Evolutionary conservation across 23 tunicate genomes (phyloP).

Genomic region (Styela clava): DNA sequence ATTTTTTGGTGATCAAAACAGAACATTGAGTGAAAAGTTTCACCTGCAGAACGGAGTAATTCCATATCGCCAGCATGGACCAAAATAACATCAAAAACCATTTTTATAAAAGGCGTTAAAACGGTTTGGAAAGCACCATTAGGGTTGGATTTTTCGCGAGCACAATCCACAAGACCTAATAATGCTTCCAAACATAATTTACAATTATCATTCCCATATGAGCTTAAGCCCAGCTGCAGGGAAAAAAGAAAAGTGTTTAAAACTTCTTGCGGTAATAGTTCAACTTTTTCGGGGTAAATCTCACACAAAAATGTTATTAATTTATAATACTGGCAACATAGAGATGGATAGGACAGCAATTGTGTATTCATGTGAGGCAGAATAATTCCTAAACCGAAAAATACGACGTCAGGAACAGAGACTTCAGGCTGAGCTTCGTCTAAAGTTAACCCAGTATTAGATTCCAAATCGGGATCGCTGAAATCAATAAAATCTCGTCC

Average conservation of each 20-base stretch:
- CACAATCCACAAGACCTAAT: conserved; percentile 37
- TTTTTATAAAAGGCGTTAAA: conserved; percentile 23
- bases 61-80: conserved; percentile 75
- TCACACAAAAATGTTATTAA: conserved; percentile 70
- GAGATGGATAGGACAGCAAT: conserved; percentile 52
- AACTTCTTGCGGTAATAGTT: conserved; percentile 35
- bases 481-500: conserved; percentile 71
- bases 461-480: conserved; percentile 14
- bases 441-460: background rate
- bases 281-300: conserved; percentile 66
- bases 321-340: conserved; percentile 67
- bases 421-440: conserved; percentile 18
- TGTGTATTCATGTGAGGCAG: conserved; percentile 51
- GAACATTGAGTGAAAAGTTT: conserved; percentile 61
- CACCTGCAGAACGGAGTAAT: conserved; percentile 50
- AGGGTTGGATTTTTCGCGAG: conserved; percentile 1
- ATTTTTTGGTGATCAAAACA: conserved; percentile 38
- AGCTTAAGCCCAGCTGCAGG: conserved; percentile 51
- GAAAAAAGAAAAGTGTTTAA: conserved; percentile 34
- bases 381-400: conserved; percentile 59
- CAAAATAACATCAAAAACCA: conserved; percentile 65
- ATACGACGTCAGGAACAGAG: conserved; percentile 59
- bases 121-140: background rate
- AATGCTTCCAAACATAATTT: conserved; percentile 78
- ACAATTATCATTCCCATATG: conserved; percentile 71